Evolutionary conservation across 2,888 invertebrate species (phyloP).

Genomic region (Stictocephala bisonia): DNA sequence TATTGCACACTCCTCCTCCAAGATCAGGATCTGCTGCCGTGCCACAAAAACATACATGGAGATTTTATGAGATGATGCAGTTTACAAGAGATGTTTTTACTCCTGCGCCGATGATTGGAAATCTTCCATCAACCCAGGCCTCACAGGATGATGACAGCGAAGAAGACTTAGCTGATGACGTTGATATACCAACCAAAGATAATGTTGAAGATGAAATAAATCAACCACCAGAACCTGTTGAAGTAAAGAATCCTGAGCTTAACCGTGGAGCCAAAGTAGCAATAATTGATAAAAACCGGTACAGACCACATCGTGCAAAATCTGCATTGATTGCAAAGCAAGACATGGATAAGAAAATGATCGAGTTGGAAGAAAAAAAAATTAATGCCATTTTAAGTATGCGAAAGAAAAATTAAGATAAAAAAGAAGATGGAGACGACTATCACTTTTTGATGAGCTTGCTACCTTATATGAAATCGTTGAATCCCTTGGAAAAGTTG

Average conservation of each 20-base stretch:
- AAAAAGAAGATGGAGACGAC: slow-evolving; percentile 11
- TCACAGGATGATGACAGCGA: not conserved
- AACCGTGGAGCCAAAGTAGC: not conserved
- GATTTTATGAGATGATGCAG: not conserved
- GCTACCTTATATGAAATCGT: slow-evolving; percentile 10
- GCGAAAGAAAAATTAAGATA: not conserved
- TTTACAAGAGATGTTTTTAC: not conserved
- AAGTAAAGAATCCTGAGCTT: not conserved
- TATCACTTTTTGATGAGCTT: slow-evolving; percentile 21
- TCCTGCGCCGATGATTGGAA: not conserved
- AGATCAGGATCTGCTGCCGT: slow-evolving; percentile 20
- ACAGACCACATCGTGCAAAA: slow-evolving; percentile 16
- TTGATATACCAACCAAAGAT: not conserved
- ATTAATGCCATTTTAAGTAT: slow-evolving; percentile 9
- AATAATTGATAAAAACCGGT: not conserved
- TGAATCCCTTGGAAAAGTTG: not conserved
- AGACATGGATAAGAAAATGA: not conserved
- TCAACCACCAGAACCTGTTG: not conserved
- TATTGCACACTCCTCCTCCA: slow-evolving; percentile 3
- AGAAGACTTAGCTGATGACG: not conserved
- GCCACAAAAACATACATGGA: not conserved
- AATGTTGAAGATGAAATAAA: not conserved
- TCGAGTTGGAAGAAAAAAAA: slow-evolving; percentile 1
- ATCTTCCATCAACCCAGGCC: not conserved
- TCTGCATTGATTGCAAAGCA: not conserved